Evolutionary conservation across 2,113 vertebrate species (phyloP).

Genomic region (Neopipo cinnamomea): DNA sequence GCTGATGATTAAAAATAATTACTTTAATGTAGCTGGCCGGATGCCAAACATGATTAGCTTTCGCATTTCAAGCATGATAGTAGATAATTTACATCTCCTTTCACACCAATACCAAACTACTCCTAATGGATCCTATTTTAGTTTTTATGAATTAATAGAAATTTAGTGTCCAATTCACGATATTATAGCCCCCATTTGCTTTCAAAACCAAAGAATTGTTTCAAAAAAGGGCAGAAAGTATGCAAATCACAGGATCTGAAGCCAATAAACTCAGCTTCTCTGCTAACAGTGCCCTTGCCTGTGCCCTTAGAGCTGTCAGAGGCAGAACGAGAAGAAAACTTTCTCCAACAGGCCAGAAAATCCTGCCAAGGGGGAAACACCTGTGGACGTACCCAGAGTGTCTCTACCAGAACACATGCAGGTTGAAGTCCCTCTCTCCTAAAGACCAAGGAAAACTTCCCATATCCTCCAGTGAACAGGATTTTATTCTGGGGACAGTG

Average conservation of each 20-base stretch:
- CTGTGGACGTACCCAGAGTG: not conserved
- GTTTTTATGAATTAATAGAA: slow-evolving; percentile 83
- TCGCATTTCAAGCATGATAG: slow-evolving; percentile 75
- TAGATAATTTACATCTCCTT: slow-evolving; percentile 80
- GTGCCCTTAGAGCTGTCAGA: slow-evolving; percentile 42
- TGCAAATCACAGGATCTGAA: not conserved
- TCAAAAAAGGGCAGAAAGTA: slow-evolving; percentile 38
- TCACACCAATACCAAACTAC: slow-evolving; percentile 67
- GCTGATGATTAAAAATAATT: slow-evolving; percentile 87
- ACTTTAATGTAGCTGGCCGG: slow-evolving; percentile 81
- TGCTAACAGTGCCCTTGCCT: not conserved
- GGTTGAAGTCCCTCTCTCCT: not conserved
- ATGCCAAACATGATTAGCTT: slow-evolving; percentile 80
- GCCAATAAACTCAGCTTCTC: slow-evolving; percentile 22
- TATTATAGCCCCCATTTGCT: slow-evolving; percentile 63
- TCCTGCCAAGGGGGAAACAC: not conserved
- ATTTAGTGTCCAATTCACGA: slow-evolving; percentile 70
- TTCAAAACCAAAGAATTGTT: slow-evolving; percentile 60
- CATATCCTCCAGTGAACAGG: not conserved
- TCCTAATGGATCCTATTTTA: slow-evolving; percentile 83
- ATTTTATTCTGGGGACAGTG: not conserved
- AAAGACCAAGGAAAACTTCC: not conserved
- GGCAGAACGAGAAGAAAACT: not conserved
- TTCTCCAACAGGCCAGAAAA: not conserved
- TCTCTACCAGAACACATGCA: not conserved